Evolutionary conservation across 1,140 invertebrate species (phyloP).

Genomic region (Brachionus plicatilis): DNA sequence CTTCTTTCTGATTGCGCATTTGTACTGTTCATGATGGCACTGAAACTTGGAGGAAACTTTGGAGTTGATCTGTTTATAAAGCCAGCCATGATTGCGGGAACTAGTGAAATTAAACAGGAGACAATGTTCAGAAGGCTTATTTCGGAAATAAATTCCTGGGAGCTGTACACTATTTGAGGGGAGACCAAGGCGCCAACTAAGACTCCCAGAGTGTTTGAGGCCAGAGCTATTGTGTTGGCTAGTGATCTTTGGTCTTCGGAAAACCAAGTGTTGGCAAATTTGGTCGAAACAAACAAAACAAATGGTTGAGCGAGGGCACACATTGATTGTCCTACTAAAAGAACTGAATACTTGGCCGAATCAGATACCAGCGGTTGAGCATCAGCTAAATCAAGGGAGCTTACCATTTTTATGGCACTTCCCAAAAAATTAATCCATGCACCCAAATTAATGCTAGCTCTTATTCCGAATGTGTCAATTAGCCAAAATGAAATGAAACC

Average conservation of each 20-base stretch:
- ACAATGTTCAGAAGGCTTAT: constrained; percentile 15
- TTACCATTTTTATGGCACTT: constrained; percentile 52
- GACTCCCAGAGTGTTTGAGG: constrained; percentile 54
- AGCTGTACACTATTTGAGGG: constrained; percentile 46
- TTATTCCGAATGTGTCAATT: constrained; percentile 55
- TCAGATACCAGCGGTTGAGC: constrained; percentile 4
- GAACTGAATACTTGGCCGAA: constrained; percentile 44
- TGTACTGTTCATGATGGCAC: constrained; percentile 3
- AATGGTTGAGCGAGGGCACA: constrained; percentile 56
- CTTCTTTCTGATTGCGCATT: neutral
- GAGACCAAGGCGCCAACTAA: constrained; percentile 49
- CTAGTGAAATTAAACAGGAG: neutral
- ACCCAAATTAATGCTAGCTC: constrained; percentile 54
- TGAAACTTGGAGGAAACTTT: constrained; percentile 11
- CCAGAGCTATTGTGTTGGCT: constrained; percentile 52
- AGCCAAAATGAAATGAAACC: constrained; percentile 57
- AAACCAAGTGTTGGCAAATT: constrained; percentile 58
- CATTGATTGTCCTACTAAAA: constrained; percentile 52
- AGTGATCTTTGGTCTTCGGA: constrained; percentile 52
- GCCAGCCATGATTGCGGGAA: constrained; percentile 22
- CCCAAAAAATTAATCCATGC: constrained; percentile 57
- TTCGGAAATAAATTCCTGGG: constrained; percentile 1
- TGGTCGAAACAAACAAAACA: constrained; percentile 56
- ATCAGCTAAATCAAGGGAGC: constrained; percentile 46
- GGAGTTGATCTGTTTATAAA: constrained; percentile 23